These are phyloP conservation scores for Synaphobranchus kaupii DNA, from an alignment of 2,797 vertebrate species.

Conservation along the genomic window DNA sequence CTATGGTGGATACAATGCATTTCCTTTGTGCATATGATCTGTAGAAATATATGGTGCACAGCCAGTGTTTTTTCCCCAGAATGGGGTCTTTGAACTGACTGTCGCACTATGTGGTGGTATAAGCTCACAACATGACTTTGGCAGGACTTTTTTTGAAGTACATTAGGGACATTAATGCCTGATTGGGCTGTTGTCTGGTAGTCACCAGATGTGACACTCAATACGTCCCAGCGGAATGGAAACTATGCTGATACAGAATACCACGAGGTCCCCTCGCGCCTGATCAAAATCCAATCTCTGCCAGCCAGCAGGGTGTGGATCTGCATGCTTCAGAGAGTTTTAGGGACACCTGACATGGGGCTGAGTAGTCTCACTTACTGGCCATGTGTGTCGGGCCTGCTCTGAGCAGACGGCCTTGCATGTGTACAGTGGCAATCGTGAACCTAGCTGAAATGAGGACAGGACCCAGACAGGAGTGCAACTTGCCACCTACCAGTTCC, in stretches of 20 bases:
- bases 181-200: constrained; percentile 49
- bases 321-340: constrained; percentile 30
- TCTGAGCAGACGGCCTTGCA: neutral
- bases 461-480: neutral
- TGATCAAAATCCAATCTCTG: constrained; percentile 38
- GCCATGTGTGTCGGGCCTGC: neutral
- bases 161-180: constrained; percentile 43
- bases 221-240: constrained; percentile 58
- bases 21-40: neutral
- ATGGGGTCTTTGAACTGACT: neutral
- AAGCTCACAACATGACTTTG: constrained; percentile 35
- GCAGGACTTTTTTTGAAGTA: neutral
- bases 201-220: constrained; percentile 55
- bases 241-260: constrained; percentile 54
- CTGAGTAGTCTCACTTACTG: neutral
- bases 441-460: neutral
- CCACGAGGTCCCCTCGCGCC: constrained; percentile 31
- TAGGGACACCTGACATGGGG: neutral
- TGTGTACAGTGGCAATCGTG: neutral
- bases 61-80: neutral
- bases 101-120: neutral
- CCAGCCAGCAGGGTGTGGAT: constrained; percentile 36
- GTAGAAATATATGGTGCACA: neutral
- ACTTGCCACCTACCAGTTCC: neutral
- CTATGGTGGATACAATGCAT: neutral